phyloP scores from a whole-genome alignment of 2,888 invertebrate species.

The Cerastoderma edule region DNA sequence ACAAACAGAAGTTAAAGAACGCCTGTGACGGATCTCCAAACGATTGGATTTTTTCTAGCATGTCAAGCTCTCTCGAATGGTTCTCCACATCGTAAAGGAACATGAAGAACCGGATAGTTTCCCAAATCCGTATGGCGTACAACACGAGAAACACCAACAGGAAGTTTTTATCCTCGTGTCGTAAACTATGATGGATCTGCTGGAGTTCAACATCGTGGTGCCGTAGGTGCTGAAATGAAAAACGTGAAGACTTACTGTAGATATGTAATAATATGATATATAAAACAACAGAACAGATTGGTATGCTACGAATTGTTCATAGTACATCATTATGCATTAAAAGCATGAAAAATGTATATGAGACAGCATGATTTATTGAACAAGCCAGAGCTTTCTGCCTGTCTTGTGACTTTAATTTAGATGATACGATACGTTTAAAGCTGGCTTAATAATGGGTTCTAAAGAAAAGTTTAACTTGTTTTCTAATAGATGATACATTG shows the following conservation, averaged over 20 bases:
- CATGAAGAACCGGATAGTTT: conserved; percentile 50
- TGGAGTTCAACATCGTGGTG: conserved; percentile 8
- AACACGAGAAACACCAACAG: conserved; percentile 56
- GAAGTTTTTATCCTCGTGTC: conserved; percentile 54
- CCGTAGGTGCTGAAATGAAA: conserved; percentile 16
- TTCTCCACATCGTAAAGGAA: not conserved
- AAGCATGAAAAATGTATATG: too few relatives aligned
- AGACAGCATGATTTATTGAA: too few relatives aligned
- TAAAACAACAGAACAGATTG: not conserved
- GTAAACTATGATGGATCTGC: conserved; percentile 32
- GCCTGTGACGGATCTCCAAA: conserved; percentile 57
- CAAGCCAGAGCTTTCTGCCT: too few relatives aligned
- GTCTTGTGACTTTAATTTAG: not conserved
- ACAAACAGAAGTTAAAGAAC: conserved; percentile 52
- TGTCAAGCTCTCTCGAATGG: conserved; percentile 6
- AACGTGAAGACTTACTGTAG: not conserved
- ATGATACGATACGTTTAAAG: too few relatives aligned
- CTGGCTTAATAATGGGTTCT: too few relatives aligned
- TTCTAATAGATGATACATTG: too few relatives aligned
- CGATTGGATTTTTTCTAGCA: conserved; percentile 48
- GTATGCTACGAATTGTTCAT: too few relatives aligned
- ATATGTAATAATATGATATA: not conserved
- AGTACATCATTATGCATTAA: too few relatives aligned
- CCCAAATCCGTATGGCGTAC: conserved; percentile 53
- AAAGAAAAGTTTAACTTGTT: too few relatives aligned